Evolutionary conservation across 2,113 vertebrate genomes (phyloP).

Genomic region (Platichthys stellatus): DNA sequence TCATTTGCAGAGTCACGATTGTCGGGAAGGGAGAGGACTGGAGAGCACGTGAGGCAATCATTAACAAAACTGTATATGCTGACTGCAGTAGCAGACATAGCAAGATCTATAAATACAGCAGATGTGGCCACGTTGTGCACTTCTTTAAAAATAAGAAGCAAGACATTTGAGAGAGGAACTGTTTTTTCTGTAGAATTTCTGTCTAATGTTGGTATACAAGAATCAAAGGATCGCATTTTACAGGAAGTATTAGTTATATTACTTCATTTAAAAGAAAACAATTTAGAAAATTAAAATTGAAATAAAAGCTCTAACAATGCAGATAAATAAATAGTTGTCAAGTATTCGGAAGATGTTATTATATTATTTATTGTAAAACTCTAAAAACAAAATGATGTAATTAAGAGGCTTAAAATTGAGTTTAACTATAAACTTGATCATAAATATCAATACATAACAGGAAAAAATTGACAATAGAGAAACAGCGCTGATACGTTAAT

Average conservation of each 20-base stretch:
- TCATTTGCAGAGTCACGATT: slow-evolving; percentile 70
- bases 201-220: neutral
- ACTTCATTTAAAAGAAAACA: no score
- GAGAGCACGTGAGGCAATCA: slow-evolving; percentile 7
- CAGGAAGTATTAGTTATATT: neutral
- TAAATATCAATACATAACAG: no score
- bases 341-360: no score
- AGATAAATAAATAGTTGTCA: no score
- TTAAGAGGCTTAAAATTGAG: no score
- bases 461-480: no score
- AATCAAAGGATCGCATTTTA: neutral
- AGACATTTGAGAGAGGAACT: slow-evolving; percentile 19
- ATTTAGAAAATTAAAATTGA: neutral
- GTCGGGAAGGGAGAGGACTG: slow-evolving; percentile 11
- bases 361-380: no score
- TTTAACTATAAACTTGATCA: no score
- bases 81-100: slow-evolving; percentile 27
- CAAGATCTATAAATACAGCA: slow-evolving; percentile 37
- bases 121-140: neutral
- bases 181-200: neutral
- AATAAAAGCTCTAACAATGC: no score
- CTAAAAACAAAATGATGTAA: no score
- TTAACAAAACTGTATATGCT: slow-evolving; percentile 36
- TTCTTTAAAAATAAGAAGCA: slow-evolving; percentile 15
- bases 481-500: no score